Evolutionary conservation across 2,888 invertebrate species (phyloP), one percentile per base, ranked within the genome.

Genomic region (Onchidella celtica): DNA sequence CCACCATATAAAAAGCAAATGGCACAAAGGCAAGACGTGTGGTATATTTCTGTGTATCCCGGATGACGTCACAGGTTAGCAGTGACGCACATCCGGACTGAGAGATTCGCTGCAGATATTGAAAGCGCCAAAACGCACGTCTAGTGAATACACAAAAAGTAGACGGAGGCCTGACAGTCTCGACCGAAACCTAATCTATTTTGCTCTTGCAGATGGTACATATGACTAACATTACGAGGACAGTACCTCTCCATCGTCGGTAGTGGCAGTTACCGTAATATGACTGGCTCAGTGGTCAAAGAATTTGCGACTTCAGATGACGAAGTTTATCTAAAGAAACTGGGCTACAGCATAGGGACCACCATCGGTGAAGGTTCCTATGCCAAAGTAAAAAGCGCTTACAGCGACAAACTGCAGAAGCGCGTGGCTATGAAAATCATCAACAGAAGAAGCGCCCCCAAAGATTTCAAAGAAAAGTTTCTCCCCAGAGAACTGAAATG

Each of bases 401-500:
- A 86, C 83, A 88, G 89, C 47, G 89, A 90, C 59, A 89, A 88
- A 69, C 83, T 87, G 6, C 87, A 90, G 75, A 87, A 86, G 65
- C 79, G 89, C 9, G 89, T 91, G 14, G 90, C 88, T 0, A 81
- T 91, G 78, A 97, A 97, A 94, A 96, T 98, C 91, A 95, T 97
- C 79, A 97, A 97, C 91, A 85, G 86, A 34, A 91, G 88, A 84
- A 95, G 95, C 89, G 96, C 96, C 0, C 96, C 96, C 0, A 95
- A 95, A 87, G 96, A 97, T 91, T 97, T 97, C 89, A 95, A 96
- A 21, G 95, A 95, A 57, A 97, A 97, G 92, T 97, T 97, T 93
- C 94, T 97, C 80, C 97, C 97, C 0, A 95, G 97, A 81, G 97
- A 97, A 93, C 94, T 97, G 82, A 96, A 96, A 88, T 95, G 97